Evolutionary conservation across 2,113 vertebrate species (phyloP).

Genomic region (Scopus umbretta): DNA sequence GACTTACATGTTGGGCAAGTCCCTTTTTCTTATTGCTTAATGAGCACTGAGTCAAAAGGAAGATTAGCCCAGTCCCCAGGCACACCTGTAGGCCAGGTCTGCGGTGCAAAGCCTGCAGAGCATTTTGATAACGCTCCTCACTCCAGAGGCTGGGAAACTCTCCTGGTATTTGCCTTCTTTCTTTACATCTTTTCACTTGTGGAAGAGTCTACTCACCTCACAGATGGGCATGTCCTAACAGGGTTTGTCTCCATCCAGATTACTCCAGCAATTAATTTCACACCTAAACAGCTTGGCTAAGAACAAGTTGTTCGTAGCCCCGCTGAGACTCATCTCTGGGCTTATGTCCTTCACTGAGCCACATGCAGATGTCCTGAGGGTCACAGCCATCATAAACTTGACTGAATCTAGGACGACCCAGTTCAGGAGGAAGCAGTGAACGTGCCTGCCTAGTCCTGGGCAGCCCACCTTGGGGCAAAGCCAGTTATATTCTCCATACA

Average conservation of each 20-base stretch:
- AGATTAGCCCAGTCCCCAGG: neutral
- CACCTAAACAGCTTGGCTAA: neutral
- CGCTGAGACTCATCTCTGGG: neutral
- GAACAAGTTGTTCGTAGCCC: neutral
- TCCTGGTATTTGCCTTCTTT: rapidly evolving
- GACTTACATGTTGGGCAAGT: neutral
- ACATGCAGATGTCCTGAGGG: neutral
- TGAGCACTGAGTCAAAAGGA: neutral
- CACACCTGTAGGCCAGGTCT: neutral
- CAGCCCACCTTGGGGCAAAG: neutral
- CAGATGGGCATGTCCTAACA: neutral
- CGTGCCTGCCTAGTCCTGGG: neutral
- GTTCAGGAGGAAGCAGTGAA: neutral
- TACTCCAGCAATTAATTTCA: neutral
- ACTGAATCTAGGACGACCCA: neutral
- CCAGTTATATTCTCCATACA: neutral
- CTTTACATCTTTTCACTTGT: neutral
- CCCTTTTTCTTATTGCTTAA: neutral
- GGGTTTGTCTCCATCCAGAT: neutral
- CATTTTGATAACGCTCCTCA: neutral
- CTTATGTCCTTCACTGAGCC: neutral
- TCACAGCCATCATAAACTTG: neutral
- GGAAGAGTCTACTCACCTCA: neutral
- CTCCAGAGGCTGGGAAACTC: neutral
- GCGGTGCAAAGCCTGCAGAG: neutral